Evolutionary conservation across 2,888 invertebrate genomes (phyloP).

Genomic region (Esperia sulphurella): DNA sequence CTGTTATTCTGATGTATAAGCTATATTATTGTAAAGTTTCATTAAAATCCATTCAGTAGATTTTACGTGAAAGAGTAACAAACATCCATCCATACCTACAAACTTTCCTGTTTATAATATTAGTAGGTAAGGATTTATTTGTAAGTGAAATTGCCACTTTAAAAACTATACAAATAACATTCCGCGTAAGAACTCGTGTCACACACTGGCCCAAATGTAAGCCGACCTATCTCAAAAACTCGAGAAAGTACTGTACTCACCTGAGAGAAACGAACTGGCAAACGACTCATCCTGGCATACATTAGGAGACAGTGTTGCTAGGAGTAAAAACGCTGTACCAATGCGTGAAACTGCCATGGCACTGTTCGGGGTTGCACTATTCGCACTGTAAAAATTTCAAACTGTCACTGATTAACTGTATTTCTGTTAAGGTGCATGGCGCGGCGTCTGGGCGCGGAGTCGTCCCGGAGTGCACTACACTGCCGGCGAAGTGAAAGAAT

Average conservation of each 20-base stretch:
- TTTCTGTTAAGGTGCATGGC: constrained; percentile 42
- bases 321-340: constrained; percentile 35
- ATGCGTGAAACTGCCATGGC: constrained; percentile 47
- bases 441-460: constrained; percentile 46
- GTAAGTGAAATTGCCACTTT: too few species aligned
- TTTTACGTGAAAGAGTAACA: too few species aligned
- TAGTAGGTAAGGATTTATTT: too few species aligned
- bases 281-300: constrained; percentile 85
- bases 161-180: too few species aligned
- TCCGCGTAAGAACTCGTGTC: too few species aligned
- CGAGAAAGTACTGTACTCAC: constrained; percentile 66
- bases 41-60: too few species aligned
- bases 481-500: constrained; percentile 36
- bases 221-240: background rate
- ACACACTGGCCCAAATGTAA: background rate
- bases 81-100: too few species aligned
- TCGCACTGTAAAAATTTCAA: constrained; percentile 8
- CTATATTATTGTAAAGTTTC: too few species aligned
- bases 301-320: constrained; percentile 32
- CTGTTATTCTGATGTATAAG: too few species aligned
- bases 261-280: constrained; percentile 90
- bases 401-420: constrained; percentile 22
- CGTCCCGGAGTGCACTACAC: constrained; percentile 43
- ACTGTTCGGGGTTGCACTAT: constrained; percentile 14
- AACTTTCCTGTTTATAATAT: too few species aligned